phyloP scores from a whole-genome alignment of 2,888 invertebrate species.

The Apamea epomidion region DNA sequence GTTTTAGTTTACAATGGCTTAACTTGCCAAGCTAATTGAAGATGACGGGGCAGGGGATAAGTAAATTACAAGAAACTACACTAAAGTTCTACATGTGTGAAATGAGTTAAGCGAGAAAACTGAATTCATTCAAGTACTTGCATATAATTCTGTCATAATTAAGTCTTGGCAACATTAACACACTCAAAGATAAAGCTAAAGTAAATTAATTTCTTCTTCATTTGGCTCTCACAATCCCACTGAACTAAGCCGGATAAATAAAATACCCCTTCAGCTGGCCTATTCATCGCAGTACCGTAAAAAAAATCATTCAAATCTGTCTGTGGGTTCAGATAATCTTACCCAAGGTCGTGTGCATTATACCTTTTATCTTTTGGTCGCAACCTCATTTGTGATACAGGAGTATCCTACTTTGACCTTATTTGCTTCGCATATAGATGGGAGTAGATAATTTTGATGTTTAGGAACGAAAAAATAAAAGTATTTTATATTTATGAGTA shows the following conservation, averaged over 20 bases:
- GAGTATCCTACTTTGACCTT: slow-evolving; percentile 52
- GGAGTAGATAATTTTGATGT: slow-evolving; percentile 48
- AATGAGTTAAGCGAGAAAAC: slow-evolving; percentile 13
- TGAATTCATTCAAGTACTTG: slow-evolving; percentile 11
- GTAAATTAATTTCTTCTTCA: slow-evolving; percentile 47
- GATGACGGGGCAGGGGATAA: slow-evolving; percentile 41
- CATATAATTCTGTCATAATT: slow-evolving; percentile 4
- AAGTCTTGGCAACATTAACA: slow-evolving; percentile 21
- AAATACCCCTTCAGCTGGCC: slow-evolving; percentile 49
- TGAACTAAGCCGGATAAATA: slow-evolving; percentile 53
- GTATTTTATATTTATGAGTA: slow-evolving; percentile 31
- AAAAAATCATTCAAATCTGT: slow-evolving; percentile 69
- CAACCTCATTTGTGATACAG: slow-evolving; percentile 61
- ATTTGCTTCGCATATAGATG: slow-evolving; percentile 50
- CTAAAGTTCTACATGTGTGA: slow-evolving; percentile 13
- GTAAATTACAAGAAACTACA: slow-evolving; percentile 41
- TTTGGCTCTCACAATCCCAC: slow-evolving; percentile 14
- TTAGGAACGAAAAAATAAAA: slow-evolving; percentile 13
- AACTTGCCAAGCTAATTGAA: slow-evolving; percentile 42
- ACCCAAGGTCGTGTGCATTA: slow-evolving; percentile 62
- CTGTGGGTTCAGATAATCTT: slow-evolving; percentile 66
- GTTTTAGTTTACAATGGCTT: slow-evolving; percentile 51
- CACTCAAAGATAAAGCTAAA: slow-evolving; percentile 18
- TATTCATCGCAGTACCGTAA: slow-evolving; percentile 61
- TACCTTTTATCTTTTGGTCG: slow-evolving; percentile 61